Evolutionary conservation across 2,888 invertebrate genomes (phyloP), one percentile per base, ranked within the genome.

Genomic region (Cerceris rybyensis): DNA sequence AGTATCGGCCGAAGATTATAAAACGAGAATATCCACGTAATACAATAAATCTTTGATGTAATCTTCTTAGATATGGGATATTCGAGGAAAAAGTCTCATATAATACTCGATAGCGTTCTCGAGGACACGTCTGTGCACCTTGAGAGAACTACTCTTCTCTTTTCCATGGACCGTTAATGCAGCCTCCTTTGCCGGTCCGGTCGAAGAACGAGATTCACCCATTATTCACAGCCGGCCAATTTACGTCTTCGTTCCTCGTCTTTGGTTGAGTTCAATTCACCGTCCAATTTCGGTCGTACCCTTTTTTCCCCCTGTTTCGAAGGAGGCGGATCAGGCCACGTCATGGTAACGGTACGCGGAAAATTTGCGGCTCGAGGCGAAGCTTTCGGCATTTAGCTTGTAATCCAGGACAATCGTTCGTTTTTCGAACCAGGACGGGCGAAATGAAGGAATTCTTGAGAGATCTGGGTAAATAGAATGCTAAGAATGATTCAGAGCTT

Each of bases 151-250:
- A 17, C 54, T 39, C 63, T 41, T 49, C 54, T 58, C 57, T 58
- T 73, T 72, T 74, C 55, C 57, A 63, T 50, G 70, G 63, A 83
- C 80, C 81, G 85, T 87, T 87, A 83, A 85, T 58, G 76, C 83
- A 81, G 82, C 81, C 85, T 87, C 84, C 80, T 86, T 83, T 70
- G 57, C 70, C 57, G 69, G 52, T 72, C 67, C 63, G 58, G 52
- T 61, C 54, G 57, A 50, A 65, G 54, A 67, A 74, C 74, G 69
- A 72, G 67, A 74, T 80, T 74, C 70, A 64, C 60, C 70, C 81
- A 82, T 86, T 86, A 78, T 65, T 82, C 75, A 82, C 60, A 16
- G 43, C n/a, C 42, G 28, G 43, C 71, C 75, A 79, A 81, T 83
- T 84, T 84, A 81, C 78, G 67, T 42, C 63, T 42, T 57, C 52